Evolutionary conservation across 2,888 invertebrate species (phyloP).

Genomic region (Galerucella calmariensis): DNA sequence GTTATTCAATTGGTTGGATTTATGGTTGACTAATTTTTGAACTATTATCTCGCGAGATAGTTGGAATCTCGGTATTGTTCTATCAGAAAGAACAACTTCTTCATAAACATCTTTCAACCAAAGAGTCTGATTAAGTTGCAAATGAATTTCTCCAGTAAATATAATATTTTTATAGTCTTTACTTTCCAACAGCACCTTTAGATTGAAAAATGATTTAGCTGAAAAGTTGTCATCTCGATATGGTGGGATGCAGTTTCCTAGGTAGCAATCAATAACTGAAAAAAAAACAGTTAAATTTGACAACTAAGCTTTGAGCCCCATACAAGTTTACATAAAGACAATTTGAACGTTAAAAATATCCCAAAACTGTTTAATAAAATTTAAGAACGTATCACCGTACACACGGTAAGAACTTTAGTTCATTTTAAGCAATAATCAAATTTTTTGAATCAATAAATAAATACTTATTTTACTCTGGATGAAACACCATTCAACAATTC

Average conservation of each 20-base stretch:
- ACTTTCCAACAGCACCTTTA: conserved; percentile 45
- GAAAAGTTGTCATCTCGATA: conserved; percentile 56
- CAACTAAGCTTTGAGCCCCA: too few species aligned
- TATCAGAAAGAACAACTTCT: conserved; percentile 66
- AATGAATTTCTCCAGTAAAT: conserved; percentile 66
- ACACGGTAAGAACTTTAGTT: too few species aligned
- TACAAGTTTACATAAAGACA: too few species aligned
- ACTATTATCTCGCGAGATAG: conserved; percentile 68
- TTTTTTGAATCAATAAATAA: too few species aligned
- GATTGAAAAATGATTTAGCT: conserved; percentile 40
- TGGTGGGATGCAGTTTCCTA: conserved; percentile 59
- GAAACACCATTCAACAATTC: too few species aligned
- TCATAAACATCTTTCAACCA: conserved; percentile 75
- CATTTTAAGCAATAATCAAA: too few species aligned
- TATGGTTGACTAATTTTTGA: conserved; percentile 59
- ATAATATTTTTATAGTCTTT: conserved; percentile 48
- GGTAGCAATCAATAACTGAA: conserved; percentile 53
- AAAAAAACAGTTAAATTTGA: conserved; percentile 17
- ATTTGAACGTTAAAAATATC: too few species aligned
- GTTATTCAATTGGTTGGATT: conserved; percentile 56
- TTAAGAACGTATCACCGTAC: too few species aligned
- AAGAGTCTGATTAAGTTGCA: conserved; percentile 72
- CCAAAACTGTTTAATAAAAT: too few species aligned
- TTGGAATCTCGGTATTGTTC: conserved; percentile 67
- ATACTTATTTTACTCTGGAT: too few species aligned